Percentiles rank a stretch among this genome's conserved stretches.
Evolutionary conservation across 2,888 invertebrate genomes (phyloP).

Genomic region (Meliscaeva auricollis): DNA sequence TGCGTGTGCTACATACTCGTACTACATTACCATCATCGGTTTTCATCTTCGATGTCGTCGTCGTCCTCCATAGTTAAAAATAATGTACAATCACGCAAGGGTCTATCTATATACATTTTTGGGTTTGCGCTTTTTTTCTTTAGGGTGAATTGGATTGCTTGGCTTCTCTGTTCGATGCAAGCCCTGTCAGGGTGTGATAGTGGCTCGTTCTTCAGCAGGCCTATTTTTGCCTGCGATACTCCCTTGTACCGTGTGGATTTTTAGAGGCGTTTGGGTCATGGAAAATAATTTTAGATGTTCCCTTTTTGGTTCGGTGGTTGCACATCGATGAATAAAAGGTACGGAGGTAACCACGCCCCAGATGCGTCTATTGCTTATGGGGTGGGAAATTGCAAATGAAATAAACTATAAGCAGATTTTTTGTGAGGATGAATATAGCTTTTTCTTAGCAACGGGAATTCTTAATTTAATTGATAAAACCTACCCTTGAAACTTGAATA

Average conservation of each 20-base stretch:
- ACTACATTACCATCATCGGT: not conserved
- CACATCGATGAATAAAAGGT: constrained; percentile 66
- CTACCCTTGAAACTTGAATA: not conserved
- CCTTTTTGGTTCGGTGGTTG: constrained; percentile 67
- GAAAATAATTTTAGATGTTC: constrained; percentile 75
- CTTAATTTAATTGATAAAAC: constrained; percentile 1
- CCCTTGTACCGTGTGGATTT: constrained; percentile 77
- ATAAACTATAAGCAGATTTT: constrained; percentile 16
- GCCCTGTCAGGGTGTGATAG: constrained; percentile 73
- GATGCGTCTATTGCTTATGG: constrained; percentile 50
- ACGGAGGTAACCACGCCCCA: constrained; percentile 73
- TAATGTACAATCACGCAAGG: constrained; percentile 54
- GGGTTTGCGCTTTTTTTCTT: constrained; percentile 22
- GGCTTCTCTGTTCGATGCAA: constrained; percentile 45
- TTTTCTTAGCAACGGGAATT: not conserved
- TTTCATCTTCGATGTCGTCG: not conserved
- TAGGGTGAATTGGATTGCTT: constrained; percentile 57
- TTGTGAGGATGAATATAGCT: not conserved
- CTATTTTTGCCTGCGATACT: constrained; percentile 74
- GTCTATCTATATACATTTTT: constrained; percentile 33
- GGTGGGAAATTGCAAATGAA: constrained; percentile 55
- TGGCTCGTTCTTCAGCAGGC: constrained; percentile 70
- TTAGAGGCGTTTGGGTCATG: constrained; percentile 76
- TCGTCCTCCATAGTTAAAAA: constrained; percentile 16
- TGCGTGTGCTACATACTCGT: constrained; percentile 54